phyloP scores from a whole-genome alignment of 2,113 vertebrate genomes.

The Triplophysa siluroides region DNA sequence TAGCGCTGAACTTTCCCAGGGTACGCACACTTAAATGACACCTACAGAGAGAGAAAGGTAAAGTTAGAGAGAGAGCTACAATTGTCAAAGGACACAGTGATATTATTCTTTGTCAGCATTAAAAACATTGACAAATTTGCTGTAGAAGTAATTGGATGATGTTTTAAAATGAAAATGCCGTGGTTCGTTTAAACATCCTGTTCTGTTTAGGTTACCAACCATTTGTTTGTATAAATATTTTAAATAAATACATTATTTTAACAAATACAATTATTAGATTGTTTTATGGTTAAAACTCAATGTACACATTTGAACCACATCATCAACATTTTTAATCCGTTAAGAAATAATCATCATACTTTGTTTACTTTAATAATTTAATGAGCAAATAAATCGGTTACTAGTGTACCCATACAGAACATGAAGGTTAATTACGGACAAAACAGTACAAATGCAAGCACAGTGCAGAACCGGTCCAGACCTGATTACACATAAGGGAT shows the following conservation, averaged over 20 bases:
- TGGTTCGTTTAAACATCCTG: neutral
- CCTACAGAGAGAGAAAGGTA: constrained; percentile 7
- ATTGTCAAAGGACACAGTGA: neutral
- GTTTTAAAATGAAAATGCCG: neutral
- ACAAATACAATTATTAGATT: no score
- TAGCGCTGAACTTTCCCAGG: constrained; percentile 58
- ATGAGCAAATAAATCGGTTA: neutral
- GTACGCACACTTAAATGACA: constrained; percentile 31
- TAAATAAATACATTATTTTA: no score
- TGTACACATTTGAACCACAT: neutral
- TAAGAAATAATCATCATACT: neutral
- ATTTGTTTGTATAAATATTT: no score
- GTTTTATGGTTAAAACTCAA: neutral
- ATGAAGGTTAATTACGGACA: neutral
- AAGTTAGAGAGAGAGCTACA: neutral
- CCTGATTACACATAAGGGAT: constrained; percentile 18
- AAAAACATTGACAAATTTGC: neutral
- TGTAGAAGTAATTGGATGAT: constrained; percentile 5
- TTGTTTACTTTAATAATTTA: neutral
- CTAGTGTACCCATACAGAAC: neutral
- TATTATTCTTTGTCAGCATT: constrained; percentile 25
- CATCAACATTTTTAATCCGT: neutral
- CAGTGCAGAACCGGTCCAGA: neutral
- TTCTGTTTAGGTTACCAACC: neutral
- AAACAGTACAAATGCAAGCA: neutral